Conservation (phyloP, 2,797 vertebrate species). For the Petrocephalus schoutedeni region DNA sequence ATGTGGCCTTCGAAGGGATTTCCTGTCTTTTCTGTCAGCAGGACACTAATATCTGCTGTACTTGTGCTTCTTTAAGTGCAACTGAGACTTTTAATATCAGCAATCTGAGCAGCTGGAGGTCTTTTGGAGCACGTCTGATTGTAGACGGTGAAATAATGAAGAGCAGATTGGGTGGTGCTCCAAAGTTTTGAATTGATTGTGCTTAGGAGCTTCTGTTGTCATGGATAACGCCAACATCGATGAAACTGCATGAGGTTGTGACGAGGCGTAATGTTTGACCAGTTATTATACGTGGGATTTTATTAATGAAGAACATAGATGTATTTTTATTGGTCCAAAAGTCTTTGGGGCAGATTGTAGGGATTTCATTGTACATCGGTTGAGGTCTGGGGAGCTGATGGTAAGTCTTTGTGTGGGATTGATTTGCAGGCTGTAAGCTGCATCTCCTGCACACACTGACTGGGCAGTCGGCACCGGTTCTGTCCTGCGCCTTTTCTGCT, state of each 20-base stretch:
- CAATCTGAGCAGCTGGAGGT: background rate
- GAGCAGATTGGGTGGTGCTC: background rate
- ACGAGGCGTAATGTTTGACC: background rate
- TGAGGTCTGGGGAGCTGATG: background rate
- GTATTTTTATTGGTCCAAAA: background rate
- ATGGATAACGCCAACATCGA: background rate
- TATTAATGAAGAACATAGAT: background rate
- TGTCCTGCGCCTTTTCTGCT: conserved; percentile 77
- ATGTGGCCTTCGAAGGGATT: background rate
- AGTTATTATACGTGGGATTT: background rate
- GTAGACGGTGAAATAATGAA: background rate
- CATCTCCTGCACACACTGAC: conserved; percentile 63
- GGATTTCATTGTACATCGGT: background rate
- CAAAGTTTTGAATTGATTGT: background rate
- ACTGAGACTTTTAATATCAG: background rate
- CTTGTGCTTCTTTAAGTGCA: background rate
- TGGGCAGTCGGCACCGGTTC: conserved; percentile 73
- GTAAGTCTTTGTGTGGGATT: background rate
- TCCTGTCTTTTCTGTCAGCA: background rate
- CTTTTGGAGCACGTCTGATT: background rate
- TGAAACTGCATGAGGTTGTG: background rate
- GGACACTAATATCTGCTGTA: background rate
- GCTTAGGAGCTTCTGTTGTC: background rate
- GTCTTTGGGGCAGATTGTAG: background rate
- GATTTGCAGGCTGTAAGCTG: conserved; percentile 61